Percentiles rank a stretch among this genome's conserved stretches.
Evolutionary conservation across 2,797 vertebrate species (phyloP).

Genomic region (Silurus lanzhouensis): DNA sequence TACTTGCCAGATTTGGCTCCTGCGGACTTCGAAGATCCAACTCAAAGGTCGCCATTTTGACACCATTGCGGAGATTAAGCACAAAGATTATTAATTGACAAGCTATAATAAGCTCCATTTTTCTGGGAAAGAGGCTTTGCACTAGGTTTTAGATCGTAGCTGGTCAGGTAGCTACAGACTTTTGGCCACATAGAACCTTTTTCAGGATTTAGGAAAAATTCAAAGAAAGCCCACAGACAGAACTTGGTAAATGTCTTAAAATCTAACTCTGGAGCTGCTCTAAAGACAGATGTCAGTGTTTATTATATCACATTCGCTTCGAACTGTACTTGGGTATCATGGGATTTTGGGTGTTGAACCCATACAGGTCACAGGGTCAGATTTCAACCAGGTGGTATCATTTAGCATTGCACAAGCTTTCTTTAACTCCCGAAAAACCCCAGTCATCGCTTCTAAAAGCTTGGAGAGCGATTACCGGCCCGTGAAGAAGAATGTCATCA

Average conservation of each 20-base stretch:
- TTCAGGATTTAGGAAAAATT: background rate
- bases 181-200: background rate
- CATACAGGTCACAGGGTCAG: constrained; percentile 5
- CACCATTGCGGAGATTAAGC: too few species aligned
- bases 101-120: background rate
- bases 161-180: background rate
- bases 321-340: background rate
- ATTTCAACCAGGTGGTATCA: constrained; percentile 16
- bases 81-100: too few species aligned
- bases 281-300: background rate
- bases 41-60: too few species aligned
- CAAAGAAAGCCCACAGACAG: background rate
- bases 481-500: constrained; percentile 80
- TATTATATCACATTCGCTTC: background rate
- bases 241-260: background rate
- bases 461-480: constrained; percentile 89
- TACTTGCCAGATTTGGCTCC: too few species aligned
- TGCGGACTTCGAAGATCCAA: too few species aligned
- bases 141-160: background rate
- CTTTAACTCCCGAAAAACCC: constrained; percentile 72
- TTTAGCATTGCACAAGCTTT: constrained; percentile 23
- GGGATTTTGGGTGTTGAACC: constrained; percentile 20
- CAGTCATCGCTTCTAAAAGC: constrained; percentile 92
- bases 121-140: background rate
- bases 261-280: background rate